Percentiles rank a stretch among this genome's conserved stretches.
Evolutionary conservation across 2,797 vertebrate genomes (phyloP).

Genomic region (Mareca penelope): DNA sequence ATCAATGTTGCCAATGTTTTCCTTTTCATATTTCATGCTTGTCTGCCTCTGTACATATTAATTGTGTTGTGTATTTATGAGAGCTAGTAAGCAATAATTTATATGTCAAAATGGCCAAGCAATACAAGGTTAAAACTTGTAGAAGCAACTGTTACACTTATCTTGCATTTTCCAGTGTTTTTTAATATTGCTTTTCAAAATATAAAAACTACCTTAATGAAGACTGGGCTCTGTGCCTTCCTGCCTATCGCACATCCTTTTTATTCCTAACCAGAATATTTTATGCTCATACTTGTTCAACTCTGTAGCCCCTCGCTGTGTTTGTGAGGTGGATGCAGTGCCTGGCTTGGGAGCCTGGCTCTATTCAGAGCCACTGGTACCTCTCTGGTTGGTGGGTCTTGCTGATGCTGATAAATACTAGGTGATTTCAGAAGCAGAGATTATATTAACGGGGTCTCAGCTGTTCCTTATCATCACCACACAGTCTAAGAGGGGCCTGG

Average conservation of each 20-base stretch:
- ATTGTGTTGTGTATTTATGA: conserved; percentile 85
- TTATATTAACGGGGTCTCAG: conserved; percentile 16
- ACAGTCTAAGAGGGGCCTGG: not conserved
- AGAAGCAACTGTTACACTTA: conserved; percentile 76
- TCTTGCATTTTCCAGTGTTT: conserved; percentile 82
- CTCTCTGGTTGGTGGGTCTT: not conserved
- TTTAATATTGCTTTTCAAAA: conserved; percentile 81
- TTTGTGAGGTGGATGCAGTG: not conserved
- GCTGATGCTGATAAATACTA: not conserved
- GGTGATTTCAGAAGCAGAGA: not conserved
- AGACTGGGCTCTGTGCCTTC: conserved; percentile 26
- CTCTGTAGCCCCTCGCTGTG: not conserved
- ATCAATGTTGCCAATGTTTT: conserved; percentile 75
- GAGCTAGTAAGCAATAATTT: conserved; percentile 89
- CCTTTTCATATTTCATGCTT: conserved; percentile 71
- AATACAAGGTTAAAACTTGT: conserved; percentile 82
- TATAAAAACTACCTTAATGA: conserved; percentile 78
- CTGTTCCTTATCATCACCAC: not conserved
- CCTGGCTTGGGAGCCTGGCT: not conserved
- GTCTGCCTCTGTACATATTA: conserved; percentile 89
- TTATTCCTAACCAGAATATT: not conserved
- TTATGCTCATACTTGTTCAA: not conserved
- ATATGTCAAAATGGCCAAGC: conserved; percentile 87
- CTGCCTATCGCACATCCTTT: not conserved
- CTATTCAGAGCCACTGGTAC: not conserved